A percentile compares a stretch with the other conserved stretches of the same genome.
phyloP scores from a whole-genome alignment of 2,113 vertebrate species.

The Bufo gargarizans region DNA sequence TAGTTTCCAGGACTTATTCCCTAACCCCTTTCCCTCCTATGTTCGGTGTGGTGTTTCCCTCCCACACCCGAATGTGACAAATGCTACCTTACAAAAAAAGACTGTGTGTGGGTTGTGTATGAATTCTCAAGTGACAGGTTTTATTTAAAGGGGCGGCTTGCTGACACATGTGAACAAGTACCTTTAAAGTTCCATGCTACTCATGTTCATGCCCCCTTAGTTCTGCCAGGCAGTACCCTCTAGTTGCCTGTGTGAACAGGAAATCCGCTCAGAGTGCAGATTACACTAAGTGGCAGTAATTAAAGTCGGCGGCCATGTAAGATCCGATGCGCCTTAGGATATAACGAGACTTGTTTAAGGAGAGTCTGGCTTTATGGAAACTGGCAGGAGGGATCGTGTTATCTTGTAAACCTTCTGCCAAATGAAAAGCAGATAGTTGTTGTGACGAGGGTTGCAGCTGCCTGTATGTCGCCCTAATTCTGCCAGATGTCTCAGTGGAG shows the following conservation, averaged over 20 bases:
- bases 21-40: no score
- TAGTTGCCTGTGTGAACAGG: background rate
- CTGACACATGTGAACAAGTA: no score
- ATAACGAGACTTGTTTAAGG: background rate
- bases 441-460: slow-evolving; percentile 8
- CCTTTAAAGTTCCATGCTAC: no score
- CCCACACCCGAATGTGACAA: no score
- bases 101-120: no score
- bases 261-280: background rate
- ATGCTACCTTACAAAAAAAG: no score
- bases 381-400: background rate
- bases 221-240: no score
- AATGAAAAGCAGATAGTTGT: background rate
- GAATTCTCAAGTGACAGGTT: no score
- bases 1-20: no score
- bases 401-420: background rate
- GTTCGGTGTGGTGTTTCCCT: no score
- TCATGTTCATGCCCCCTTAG: no score
- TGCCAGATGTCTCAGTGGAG: slow-evolving; percentile 51
- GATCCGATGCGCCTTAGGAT: background rate
- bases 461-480: slow-evolving; percentile 27
- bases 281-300: background rate
- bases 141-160: no score
- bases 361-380: background rate
- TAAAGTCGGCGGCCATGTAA: background rate